These are phyloP conservation scores for Sclerodermus sp. DNA, from an alignment of 2,888 invertebrate genomes.

Conservation along the genomic window DNA sequence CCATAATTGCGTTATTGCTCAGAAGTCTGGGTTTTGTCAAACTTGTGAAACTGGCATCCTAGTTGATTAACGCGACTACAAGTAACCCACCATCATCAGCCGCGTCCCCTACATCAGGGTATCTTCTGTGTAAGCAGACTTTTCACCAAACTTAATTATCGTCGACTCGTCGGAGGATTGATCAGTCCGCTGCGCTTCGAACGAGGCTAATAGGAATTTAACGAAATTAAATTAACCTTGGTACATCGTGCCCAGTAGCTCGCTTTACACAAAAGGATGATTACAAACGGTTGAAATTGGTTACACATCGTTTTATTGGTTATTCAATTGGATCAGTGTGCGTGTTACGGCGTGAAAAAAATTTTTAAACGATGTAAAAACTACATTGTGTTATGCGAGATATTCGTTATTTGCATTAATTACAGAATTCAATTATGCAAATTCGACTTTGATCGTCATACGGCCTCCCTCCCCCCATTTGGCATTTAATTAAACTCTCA, in stretches of 20 bases:
- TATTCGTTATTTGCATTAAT: no score
- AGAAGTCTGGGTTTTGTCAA: constrained; percentile 23
- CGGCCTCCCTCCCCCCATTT: no score
- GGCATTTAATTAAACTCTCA: no score
- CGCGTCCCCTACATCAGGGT: constrained; percentile 14
- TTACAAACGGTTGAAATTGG: constrained; percentile 29
- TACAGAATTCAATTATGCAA: no score
- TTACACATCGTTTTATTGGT: constrained; percentile 21
- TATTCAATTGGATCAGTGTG: constrained; percentile 18
- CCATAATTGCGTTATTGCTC: constrained; percentile 30
- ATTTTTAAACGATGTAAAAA: background rate
- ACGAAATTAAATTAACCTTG: constrained; percentile 30
- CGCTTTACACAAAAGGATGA: constrained; percentile 10
- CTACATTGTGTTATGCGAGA: no score
- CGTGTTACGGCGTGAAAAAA: background rate
- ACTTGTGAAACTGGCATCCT: constrained; percentile 13
- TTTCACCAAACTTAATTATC: constrained; percentile 40
- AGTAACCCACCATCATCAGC: constrained; percentile 29
- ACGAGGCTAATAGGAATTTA: constrained; percentile 32
- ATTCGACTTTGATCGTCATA: no score
- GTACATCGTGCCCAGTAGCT: constrained; percentile 8
- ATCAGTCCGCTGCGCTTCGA: constrained; percentile 29
- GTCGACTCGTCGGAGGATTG: constrained; percentile 30
- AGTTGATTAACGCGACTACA: constrained; percentile 17
- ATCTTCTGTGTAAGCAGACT: constrained; percentile 28